phyloP scores from a whole-genome alignment of 1,140 invertebrate species.

The Stegodyphus mimosarum region DNA sequence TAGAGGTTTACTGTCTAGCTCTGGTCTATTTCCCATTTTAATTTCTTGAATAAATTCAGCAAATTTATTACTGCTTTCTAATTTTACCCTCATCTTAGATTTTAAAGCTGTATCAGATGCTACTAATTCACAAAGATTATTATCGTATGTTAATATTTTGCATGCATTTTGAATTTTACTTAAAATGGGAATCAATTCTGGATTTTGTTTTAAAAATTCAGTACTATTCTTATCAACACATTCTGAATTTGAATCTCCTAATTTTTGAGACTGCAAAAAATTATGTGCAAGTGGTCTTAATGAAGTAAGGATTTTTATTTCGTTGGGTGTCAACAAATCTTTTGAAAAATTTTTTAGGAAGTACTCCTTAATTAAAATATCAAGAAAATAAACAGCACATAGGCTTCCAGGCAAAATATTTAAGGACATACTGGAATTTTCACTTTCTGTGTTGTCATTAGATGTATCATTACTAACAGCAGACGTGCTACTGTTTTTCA shows the following conservation, averaged over 20 bases:
- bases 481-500: neutral
- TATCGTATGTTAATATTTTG: conserved; percentile 14
- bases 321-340: conserved; percentile 11
- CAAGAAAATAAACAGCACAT: conserved; percentile 20
- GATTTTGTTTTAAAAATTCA: neutral
- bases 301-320: conserved; percentile 1
- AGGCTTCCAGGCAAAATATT: neutral
- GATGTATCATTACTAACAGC: neutral
- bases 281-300: neutral
- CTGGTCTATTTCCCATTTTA: neutral
- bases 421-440: neutral
- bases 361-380: conserved; percentile 18
- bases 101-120: neutral
- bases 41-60: conserved; percentile 11
- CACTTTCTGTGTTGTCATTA: neutral
- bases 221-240: conserved; percentile 1
- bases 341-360: conserved; percentile 15
- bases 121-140: neutral
- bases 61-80: conserved; percentile 27
- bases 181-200: neutral
- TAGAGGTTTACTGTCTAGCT: neutral
- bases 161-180: conserved; percentile 14
- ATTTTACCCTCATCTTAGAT: neutral
- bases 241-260: neutral
- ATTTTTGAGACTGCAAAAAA: neutral